Evolutionary conservation across 1,140 invertebrate species (phyloP), one percentile per base, ranked within the genome.

Genomic region (Gonioctena quinquepunctata): DNA sequence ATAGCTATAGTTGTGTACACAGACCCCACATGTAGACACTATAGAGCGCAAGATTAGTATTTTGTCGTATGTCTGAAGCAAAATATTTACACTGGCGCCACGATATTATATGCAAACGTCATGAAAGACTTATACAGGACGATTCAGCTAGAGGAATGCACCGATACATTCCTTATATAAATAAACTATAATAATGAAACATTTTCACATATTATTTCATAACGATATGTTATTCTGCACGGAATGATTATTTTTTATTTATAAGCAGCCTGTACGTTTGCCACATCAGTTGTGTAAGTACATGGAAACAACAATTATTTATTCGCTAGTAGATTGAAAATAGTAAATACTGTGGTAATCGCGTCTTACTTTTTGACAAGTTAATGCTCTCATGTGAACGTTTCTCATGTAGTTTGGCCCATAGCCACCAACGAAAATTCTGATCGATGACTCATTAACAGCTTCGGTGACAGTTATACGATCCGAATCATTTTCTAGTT

Each of bases 51-150:
- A 25, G 52, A 61, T 26, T 27, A 54, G 42, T 54, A 33, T 66
- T 66, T 66, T 26, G 63, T 66, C 48, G 63, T 56, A 56, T 27
- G 60, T 66, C 63, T 66, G 63, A 48, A 27, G 23, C 23, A 26
- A 66, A 66, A 66, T 66, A 66, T 66, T 66, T 66, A 66, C 48
- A 54, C 49, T 66, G 63, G 63, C 63, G 63, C 63, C 63, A 66
- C 63, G 59, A 27, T 42, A 42, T 63, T 63, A 63, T 63, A 18
- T 16, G 61, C 61, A 54, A 52, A 66, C 63, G 26, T 66, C 23
- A 66, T 54, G 42, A 27, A 23, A 19, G 21, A 13, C 52, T 8
- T 23, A 54, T 54, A 54, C 52, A 54, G 52, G 18, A 18, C 19
- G 52, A 11, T 23, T 21, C n/a, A n/a, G n/a, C n/a, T n/a, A n/a